Base-by-base conservation (phyloP, 2,797 vertebrate species). In the Hipposideros larvatus region DNA sequence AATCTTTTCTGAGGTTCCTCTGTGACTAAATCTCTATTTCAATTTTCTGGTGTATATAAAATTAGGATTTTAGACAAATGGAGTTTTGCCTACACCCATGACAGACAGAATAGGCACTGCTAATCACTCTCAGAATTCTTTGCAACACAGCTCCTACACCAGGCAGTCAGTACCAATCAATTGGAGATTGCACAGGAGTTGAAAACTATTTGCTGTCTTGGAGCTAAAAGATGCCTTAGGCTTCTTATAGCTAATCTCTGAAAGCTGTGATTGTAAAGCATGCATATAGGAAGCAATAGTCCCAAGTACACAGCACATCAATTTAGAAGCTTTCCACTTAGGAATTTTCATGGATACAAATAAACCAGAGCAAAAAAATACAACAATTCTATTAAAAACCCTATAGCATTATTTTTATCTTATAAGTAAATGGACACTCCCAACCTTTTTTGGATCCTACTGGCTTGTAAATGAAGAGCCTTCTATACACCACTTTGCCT, bases 21-120 rank as follows among this genome's bases (percentile, higher is more conserved):
- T 84, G 41, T 87, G 55, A 94, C 73, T 86, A 92, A 91, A 83
- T 85, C 71, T 90, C 77, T 88, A 96, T 95, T 92, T 96, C 91
- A 96, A 63, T 90, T 95, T 82, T 82, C 68, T 68, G 37, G 28
- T 94, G 41, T 94, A 21, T 48, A 11, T 78, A 75, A 92, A 96
- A 66, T 94, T 70, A 94, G 37, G 73, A 78, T 83, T 74, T 90
- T 87, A 92, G 51, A 74, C 37, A 80, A 87, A 80, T 55, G 31
- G 51, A 83, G 59, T 61, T 83, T 83, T 90, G 24, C 0, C 3
- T 75, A 68, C 11, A 66, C 80, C 55, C 6, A 8, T 75, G 75
- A 83, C 77, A 91, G 46, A 65, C 9, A 78, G 59, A 91, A 75
- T 13, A 93, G 63, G 83, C 79, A 75, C 55, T 88, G 84, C 53